A percentile compares a stretch with the other conserved stretches of the same genome.
phyloP scores from a whole-genome alignment of 2,888 invertebrate genomes.

The Galeruca laticollis region DNA sequence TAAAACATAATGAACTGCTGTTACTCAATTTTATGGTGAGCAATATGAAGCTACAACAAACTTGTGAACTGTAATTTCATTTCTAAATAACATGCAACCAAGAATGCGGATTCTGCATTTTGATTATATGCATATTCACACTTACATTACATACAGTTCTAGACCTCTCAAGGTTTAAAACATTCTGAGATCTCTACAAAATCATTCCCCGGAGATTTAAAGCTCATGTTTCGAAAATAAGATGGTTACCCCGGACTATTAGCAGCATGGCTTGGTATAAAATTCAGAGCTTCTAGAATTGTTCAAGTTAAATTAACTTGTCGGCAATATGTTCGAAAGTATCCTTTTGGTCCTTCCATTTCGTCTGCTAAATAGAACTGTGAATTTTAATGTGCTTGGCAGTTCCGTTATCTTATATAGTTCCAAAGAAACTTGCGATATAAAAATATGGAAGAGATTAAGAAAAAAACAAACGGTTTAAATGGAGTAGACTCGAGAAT shows the following conservation, averaged over 20 bases:
- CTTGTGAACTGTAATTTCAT: no score
- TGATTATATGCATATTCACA: background rate
- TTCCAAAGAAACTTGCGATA: constrained; percentile 3
- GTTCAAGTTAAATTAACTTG: constrained; percentile 22
- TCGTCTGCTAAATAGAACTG: constrained; percentile 12
- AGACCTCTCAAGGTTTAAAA: background rate
- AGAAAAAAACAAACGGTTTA: background rate
- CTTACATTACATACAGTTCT: background rate
- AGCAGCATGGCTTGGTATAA: constrained; percentile 31
- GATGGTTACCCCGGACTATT: constrained; percentile 27
- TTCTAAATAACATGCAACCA: no score
- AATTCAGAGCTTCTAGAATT: constrained; percentile 15
- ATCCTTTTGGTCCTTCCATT: constrained; percentile 13
- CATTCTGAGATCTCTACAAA: background rate
- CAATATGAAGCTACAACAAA: no score
- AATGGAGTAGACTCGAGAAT: background rate
- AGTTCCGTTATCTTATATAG: constrained; percentile 7
- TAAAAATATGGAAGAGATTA: constrained; percentile 14
- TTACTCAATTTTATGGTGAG: no score
- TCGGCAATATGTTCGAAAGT: constrained; percentile 18
- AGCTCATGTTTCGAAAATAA: constrained; percentile 8
- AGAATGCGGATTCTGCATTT: no score
- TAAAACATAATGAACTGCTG: no score
- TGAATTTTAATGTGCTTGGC: constrained; percentile 11
- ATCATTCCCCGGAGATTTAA: background rate